Base-by-base conservation (phyloP, 2,113 vertebrate species). In the Alligator mississippiensis region DNA sequence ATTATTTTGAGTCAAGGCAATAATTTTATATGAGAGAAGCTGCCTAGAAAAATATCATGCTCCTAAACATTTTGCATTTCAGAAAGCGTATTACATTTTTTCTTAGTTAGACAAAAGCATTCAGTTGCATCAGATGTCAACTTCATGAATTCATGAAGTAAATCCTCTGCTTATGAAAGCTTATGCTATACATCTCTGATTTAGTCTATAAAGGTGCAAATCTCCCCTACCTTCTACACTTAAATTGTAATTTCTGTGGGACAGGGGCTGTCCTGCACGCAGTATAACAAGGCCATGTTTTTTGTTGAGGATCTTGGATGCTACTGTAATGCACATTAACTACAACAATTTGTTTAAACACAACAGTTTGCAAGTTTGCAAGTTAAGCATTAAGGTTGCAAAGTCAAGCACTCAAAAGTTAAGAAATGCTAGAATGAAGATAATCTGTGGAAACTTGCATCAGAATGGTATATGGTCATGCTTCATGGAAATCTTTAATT, bases 371-470 rank as follows among this genome's bases (percentile, higher is more conserved):
- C 55, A 34, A 84, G n/a, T 6, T 6, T 85, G 68, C n/a, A 8
- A 68, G 82, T 34, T 34, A 34, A 34, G 34, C 34, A 34, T 34
- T 34, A 34, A 34, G 4, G 34, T 34, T 34, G 34, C 34, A 82
- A 77, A 78, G 22, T 5, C 57, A 63, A 81, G 57, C 5, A 76
- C 74, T 85, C 38, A 14, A 68, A 79, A 87, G 57, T 34, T 58
- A 79, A 92, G 70, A 89, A 91, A 74, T 62, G 2, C 9, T 92
- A 63, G 21, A 70, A 87, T 74, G 85, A 90, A 89, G 92, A 87
- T 74, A 76, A 80, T 12, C 9, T 75, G 11, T 58, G 34, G 58
- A 19, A 54, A 85, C 90, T 58, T 87, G 77, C 92, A 85, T 34
- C 58, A 24, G 6, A 13, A 12, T 84, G 63, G 16, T 89, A 34